Base-by-base conservation (phyloP, 2,113 vertebrate genomes). In the Pao palembangensis region DNA sequence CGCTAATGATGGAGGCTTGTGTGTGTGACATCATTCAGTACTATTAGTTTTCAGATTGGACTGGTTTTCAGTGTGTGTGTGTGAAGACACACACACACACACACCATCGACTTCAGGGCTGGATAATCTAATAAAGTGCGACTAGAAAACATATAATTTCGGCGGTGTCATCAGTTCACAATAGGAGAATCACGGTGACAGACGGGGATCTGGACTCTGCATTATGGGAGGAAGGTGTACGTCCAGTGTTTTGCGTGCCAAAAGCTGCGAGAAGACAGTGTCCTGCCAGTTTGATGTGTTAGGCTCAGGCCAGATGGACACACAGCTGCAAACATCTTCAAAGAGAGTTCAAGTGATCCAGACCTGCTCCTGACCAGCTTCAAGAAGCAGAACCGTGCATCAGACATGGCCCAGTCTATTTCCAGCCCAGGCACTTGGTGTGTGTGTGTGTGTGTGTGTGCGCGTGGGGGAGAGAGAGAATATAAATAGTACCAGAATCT, bases 401-500 rank as follows among this genome's bases (percentile, higher is more conserved):
- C 64, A 68, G 76, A 75, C 63, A 58, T 44, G 67, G 21, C 61
- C 52, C 51, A 50, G 69, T 67, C 58, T 21, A 64, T 31, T 28
- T 28, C 25, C 25, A 28, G 25, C 25, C 25, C 25, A 28, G 25
- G 58, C 25, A 28, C 25, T 5, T 28, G 23, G 23, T 25, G 23
- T 25, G 25, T 28, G 25, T 28, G 5, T 28, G 25, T 28, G 25
- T 28, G 25, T 28, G 25, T 55, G 28, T 19, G 44, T 70, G 25
- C 21, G 13, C 55, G 58, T 31, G 52, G 12, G 17, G 51, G 55
- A 61, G 61, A 54, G 61, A 6, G 34, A 55, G 60, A 79, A 82
- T 85, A 87, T 87, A 85, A 85, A 86, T 85, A 84, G 84, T 67
- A 49, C 60, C n/a, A 71, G 64, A 83, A 64, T 80, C 64, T 67